Base-by-base conservation (phyloP, 2,113 vertebrate species). In the Bos indicus region DNA sequence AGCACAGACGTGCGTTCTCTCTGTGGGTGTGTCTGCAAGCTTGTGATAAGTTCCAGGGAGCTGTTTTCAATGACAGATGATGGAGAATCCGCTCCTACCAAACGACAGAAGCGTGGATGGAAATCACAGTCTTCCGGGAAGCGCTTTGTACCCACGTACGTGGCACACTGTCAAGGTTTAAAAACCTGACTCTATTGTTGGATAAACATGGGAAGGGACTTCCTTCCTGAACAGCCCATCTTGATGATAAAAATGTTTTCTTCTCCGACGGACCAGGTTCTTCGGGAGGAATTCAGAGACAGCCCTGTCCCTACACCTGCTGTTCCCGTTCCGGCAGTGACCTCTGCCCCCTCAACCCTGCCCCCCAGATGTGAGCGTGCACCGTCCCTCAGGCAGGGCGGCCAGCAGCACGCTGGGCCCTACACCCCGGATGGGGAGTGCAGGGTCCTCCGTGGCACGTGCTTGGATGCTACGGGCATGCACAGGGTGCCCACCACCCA, bases 341-440 rank as follows among this genome's bases (percentile, higher is more conserved):
- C 0, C 0, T 36, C 46, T 28, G 6, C 2, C 8, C 67, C n/a
- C 67, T 19, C 1, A 40, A 40, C 28, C 52, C n/a, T 15, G 4
- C 10, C n/a, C 67, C 10, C 17, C 10, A 23, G 67, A 14, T 9
- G 17, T 5, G 62, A 36, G 16, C 2, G 1, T 0, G 3, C 16
- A 4, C 23, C 30, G 1, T 56, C 67, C 46, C 57, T n/a, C 4
- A 8, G 33, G 28, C 3, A 14, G 21, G 46, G 46, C 0, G 1
- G 56, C 67, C 0, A 6, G 46, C 67, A 36, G 88, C 7, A 0
- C 0, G 0, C 64, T 15, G 64, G 11, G 21, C 9, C 88, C 21
- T 5, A 15, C 81, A 2, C n/a, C 15, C 28, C 0, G 0, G 9
- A 1, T 4, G 6, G 40, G 17, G 25, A 6, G 4, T 13, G 52